phyloP scores from a whole-genome alignment of 2,888 invertebrate genomes.

The Piscicola geometra region DNA sequence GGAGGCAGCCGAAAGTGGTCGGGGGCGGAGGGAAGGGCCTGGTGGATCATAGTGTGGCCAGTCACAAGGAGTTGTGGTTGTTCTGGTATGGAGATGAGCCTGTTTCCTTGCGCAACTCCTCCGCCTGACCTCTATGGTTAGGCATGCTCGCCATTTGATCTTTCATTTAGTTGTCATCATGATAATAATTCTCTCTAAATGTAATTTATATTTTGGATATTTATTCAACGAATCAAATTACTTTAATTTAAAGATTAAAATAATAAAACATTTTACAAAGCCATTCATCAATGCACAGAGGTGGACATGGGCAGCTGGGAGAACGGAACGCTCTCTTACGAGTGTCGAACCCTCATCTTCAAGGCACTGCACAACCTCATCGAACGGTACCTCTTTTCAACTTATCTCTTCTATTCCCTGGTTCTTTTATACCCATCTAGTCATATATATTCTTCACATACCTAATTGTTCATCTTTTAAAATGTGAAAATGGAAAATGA shows the following conservation, averaged over 20 bases:
- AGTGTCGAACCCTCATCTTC: slow-evolving; percentile 93
- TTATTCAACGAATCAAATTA: too few relatives aligned
- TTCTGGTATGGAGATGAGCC: slow-evolving; percentile 91
- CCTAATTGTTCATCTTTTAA: neutral
- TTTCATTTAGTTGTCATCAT: too few relatives aligned
- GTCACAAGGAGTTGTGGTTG: slow-evolving; percentile 88
- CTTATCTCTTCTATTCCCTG: too few relatives aligned
- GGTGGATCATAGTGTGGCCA: neutral
- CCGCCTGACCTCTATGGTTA: slow-evolving; percentile 78
- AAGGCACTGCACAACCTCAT: slow-evolving; percentile 98
- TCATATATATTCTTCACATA: neutral
- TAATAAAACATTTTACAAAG: neutral
- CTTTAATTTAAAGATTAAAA: too few relatives aligned
- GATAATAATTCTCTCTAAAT: neutral
- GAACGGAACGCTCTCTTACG: slow-evolving; percentile 79
- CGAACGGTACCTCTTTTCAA: slow-evolving; percentile 71
- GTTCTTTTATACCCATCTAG: neutral
- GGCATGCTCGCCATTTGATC: slow-evolving; percentile 49
- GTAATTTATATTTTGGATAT: neutral
- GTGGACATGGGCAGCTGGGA: slow-evolving; percentile 68
- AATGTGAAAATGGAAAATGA: too few relatives aligned
- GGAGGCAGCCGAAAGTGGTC: slow-evolving; percentile 64
- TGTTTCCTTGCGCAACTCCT: slow-evolving; percentile 48
- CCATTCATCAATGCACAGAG: slow-evolving; percentile 46
- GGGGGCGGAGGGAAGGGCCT: neutral